These are phyloP conservation scores for Parnassius smintheus DNA, from an alignment of 2,888 invertebrate species.

Conservation along the genomic window DNA sequence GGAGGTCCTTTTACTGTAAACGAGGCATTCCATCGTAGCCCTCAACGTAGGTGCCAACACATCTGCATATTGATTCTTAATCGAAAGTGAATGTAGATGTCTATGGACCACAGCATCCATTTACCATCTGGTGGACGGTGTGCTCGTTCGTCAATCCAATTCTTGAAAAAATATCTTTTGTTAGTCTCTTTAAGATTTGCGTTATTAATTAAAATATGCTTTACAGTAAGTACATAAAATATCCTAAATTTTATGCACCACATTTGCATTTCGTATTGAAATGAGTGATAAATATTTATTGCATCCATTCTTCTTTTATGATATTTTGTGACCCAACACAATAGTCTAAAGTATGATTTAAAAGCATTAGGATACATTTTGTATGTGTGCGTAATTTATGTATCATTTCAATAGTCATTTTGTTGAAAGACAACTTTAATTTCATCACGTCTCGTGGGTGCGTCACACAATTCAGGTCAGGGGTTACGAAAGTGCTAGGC, in stretches of 20 bases:
- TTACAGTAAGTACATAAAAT: too few relatives aligned
- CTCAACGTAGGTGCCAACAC: too few relatives aligned
- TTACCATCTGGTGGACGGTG: too few relatives aligned
- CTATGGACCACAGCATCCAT: too few relatives aligned
- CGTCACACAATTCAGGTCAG: slow-evolving; percentile 35
- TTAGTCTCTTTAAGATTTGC: too few relatives aligned
- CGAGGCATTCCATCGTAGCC: too few relatives aligned
- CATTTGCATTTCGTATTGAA: slow-evolving; percentile 6
- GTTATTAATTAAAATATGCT: too few relatives aligned
- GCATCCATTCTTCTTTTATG: slow-evolving; percentile 1
- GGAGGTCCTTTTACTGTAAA: too few relatives aligned
- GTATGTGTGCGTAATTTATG: slow-evolving; percentile 28
- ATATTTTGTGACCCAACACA: not conserved
- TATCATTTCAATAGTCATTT: slow-evolving; percentile 35
- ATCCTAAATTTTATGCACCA: slow-evolving; percentile 2
- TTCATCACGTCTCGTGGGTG: slow-evolving; percentile 30
- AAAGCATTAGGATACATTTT: not conserved
- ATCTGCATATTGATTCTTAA: too few relatives aligned
- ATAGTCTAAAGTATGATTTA: slow-evolving; percentile 1
- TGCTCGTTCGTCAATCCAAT: too few relatives aligned
- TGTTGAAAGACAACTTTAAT: slow-evolving; percentile 22
- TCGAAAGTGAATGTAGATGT: too few relatives aligned
- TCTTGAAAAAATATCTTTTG: too few relatives aligned
- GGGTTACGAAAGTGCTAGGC: slow-evolving; percentile 36
- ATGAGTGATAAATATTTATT: not conserved